Evolutionary conservation across 2,113 vertebrate genomes (phyloP).

Genomic region (Sinocyclocheilus rhinocerous): DNA sequence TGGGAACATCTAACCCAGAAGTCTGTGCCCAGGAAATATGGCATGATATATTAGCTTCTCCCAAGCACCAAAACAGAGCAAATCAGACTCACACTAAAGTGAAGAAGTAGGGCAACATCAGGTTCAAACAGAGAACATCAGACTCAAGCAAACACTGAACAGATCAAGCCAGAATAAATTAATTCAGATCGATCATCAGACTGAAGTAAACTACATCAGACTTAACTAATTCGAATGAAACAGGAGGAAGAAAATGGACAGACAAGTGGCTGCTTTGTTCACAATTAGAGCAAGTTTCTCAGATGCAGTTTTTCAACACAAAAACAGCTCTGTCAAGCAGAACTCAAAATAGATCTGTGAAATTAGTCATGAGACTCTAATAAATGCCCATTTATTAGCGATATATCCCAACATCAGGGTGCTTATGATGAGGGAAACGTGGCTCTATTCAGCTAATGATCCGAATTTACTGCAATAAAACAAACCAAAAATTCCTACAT

Average conservation of each 20-base stretch:
- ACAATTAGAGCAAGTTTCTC: conserved; percentile 2
- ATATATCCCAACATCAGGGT: background rate
- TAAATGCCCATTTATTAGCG: conserved; percentile 10
- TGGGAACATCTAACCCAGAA: background rate
- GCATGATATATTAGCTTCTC: background rate
- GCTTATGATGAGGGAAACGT: background rate
- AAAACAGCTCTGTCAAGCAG: background rate
- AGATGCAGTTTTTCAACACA: background rate
- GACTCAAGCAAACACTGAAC: background rate
- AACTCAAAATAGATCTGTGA: conserved; percentile 13
- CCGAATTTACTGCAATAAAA: background rate
- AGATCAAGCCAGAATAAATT: background rate
- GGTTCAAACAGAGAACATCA: background rate
- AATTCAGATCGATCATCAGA: background rate
- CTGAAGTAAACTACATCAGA: background rate
- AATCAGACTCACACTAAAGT: background rate
- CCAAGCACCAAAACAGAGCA: background rate
- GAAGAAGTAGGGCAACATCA: background rate
- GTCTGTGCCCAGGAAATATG: background rate
- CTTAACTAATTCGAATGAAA: background rate
- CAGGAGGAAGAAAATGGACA: background rate
- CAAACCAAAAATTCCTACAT: background rate
- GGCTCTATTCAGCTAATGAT: background rate
- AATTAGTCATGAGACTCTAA: conserved; percentile 7
- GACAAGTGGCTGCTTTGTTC: conserved; percentile 23